phyloP scores from a whole-genome alignment of 2,888 invertebrate species.

The Pristionchus entomophagus region DNA sequence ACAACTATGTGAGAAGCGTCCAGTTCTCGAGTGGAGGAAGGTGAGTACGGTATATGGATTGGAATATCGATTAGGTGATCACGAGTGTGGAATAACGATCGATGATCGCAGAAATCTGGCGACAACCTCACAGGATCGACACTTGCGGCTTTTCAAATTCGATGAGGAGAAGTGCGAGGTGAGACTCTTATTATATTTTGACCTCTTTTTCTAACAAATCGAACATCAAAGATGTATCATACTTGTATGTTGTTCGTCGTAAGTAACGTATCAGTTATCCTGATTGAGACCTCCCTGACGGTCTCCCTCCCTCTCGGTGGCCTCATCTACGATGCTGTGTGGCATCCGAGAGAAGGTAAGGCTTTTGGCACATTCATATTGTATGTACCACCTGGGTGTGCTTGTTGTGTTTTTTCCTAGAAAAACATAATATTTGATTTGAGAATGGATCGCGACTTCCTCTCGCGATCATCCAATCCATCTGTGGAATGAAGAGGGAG shows the following conservation, averaged over 20 bases:
- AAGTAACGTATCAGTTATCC: too few relatives aligned
- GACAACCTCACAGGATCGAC: slow-evolving; percentile 51
- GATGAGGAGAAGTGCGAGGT: slow-evolving; percentile 28
- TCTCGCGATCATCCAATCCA: slow-evolving; percentile 49
- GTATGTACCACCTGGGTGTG: too few relatives aligned
- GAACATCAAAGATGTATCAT: too few relatives aligned
- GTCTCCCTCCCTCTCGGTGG: slow-evolving; percentile 17
- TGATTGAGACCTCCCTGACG: background rate
- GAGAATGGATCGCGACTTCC: slow-evolving; percentile 47
- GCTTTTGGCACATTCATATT: too few relatives aligned
- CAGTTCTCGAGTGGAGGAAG: slow-evolving; percentile 26
- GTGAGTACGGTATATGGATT: background rate
- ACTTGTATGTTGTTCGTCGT: too few relatives aligned
- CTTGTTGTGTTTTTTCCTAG: too few relatives aligned
- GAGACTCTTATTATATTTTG: background rate
- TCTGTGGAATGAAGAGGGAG: slow-evolving; percentile 49
- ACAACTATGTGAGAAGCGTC: slow-evolving; percentile 43
- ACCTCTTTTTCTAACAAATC: too few relatives aligned
- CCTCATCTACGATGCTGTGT: slow-evolving; percentile 17
- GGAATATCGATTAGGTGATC: background rate
- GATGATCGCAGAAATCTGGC: slow-evolving; percentile 27
- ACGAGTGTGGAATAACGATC: background rate
- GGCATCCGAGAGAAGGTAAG: slow-evolving; percentile 43
- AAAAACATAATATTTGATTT: background rate
- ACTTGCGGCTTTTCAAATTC: slow-evolving; percentile 47